A percentile compares a stretch with the other conserved stretches of the same genome.
Conservation (phyloP, 2,888 invertebrate genomes). For the Conops quadrifasciatus region DNA sequence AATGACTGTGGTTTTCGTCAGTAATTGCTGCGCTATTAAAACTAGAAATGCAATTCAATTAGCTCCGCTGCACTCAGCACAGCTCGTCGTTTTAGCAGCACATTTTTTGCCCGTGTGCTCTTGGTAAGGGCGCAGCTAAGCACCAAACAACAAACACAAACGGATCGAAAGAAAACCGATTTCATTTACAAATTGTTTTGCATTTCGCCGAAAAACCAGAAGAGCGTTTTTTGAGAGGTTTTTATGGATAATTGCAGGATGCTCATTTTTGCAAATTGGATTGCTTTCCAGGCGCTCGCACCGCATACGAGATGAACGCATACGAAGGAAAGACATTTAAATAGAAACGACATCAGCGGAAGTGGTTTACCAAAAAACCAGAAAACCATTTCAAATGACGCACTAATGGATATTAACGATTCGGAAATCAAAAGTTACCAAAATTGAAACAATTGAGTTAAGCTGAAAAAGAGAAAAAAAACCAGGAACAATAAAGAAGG, state of each 20-base stretch:
- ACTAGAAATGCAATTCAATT: conserved; percentile 56
- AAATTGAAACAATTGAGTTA: conserved; percentile 16
- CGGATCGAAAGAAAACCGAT: conserved; percentile 38
- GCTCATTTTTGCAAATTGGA: conserved; percentile 24
- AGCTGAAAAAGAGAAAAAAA: neutral
- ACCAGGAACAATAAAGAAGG: neutral
- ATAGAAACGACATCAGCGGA: conserved; percentile 7
- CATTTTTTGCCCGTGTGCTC: conserved; percentile 35
- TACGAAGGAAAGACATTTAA: neutral
- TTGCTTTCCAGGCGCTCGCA: neutral
- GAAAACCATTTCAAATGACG: conserved; percentile 8
- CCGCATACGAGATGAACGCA: no score
- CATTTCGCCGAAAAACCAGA: conserved; percentile 22
- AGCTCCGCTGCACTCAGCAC: conserved; percentile 55
- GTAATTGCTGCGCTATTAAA: conserved; percentile 47
- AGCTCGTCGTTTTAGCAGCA: conserved; percentile 48
- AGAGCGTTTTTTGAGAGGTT: neutral
- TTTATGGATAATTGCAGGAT: conserved; percentile 20
- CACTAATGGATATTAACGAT: conserved; percentile 26
- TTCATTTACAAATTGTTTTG: conserved; percentile 42
- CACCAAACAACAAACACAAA: conserved; percentile 31
- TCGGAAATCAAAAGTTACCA: conserved; percentile 1
- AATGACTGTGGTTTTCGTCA: conserved; percentile 19
- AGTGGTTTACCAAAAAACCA: conserved; percentile 28
- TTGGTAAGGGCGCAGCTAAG: conserved; percentile 38